phyloP scores from a whole-genome alignment of 1,140 invertebrate genomes.

The Laupala kohalensis region DNA sequence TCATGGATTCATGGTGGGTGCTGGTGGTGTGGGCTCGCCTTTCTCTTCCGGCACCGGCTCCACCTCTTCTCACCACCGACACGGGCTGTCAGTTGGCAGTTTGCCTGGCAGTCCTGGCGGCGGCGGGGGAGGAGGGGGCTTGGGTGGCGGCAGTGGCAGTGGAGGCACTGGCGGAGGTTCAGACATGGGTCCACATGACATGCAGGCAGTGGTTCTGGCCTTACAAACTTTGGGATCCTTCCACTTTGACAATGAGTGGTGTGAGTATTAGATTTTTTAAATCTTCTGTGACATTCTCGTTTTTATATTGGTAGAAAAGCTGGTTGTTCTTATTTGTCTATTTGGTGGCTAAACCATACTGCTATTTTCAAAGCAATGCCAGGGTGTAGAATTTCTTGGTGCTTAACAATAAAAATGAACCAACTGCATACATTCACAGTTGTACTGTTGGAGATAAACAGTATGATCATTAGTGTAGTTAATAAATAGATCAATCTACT shows the following conservation, averaged over 20 bases:
- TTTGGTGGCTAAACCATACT: no score
- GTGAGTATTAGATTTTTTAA: background rate
- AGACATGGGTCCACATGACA: slow-evolving; percentile 52
- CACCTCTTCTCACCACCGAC: background rate
- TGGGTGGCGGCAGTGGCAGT: background rate
- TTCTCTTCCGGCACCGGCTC: background rate
- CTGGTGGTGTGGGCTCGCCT: slow-evolving; percentile 18
- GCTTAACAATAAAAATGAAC: no score
- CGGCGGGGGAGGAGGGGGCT: background rate
- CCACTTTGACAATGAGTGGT: slow-evolving; percentile 68
- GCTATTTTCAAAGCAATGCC: no score
- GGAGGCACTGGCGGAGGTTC: slow-evolving; percentile 27
- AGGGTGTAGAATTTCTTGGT: no score
- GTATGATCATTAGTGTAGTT: no score
- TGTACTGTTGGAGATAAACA: no score
- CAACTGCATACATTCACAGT: no score
- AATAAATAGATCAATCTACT: no score
- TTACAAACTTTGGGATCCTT: slow-evolving; percentile 89
- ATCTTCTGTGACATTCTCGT: background rate
- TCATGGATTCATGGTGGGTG: slow-evolving; percentile 53
- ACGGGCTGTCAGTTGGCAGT: background rate
- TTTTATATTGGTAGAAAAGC: no score
- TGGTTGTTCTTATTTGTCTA: no score
- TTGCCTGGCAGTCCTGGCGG: background rate
- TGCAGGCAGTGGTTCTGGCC: slow-evolving; percentile 76